A percentile compares a stretch with the other conserved stretches of the same genome.
These are phyloP conservation scores for Aporrectodea caliginosa DNA, from an alignment of 1,140 invertebrate genomes.

Conservation along the genomic window DNA sequence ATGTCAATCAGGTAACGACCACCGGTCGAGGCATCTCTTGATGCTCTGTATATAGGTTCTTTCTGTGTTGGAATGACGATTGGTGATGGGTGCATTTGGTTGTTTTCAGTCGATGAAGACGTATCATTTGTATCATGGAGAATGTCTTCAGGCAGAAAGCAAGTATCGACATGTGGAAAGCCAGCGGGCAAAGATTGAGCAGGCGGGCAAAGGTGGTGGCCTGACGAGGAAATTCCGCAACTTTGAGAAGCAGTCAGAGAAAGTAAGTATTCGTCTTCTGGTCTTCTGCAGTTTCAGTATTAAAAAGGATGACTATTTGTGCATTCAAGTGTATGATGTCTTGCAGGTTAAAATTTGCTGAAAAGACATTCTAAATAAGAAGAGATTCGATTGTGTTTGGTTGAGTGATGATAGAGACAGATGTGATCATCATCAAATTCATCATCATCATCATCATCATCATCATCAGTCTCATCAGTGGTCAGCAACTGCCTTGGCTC, in stretches of 20 bases:
- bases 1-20: no score
- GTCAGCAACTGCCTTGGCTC: no score
- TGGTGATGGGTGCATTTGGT: neutral
- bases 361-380: no score
- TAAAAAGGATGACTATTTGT: no score
- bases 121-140: conserved; percentile 74
- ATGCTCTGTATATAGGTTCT: neutral
- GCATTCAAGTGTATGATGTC: no score
- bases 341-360: no score
- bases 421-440: neutral
- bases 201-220: conserved; percentile 58
- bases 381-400: no score
- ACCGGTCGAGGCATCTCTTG: neutral
- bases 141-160: conserved; percentile 77
- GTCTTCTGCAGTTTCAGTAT: no score
- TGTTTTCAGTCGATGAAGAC: conserved; percentile 72
- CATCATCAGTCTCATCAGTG: no score
- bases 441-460: conserved; percentile 3
- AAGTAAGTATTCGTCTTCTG: conserved; percentile 57
- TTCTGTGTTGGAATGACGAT: neutral
- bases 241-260: conserved; percentile 88
- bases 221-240: conserved; percentile 77
- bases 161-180: conserved; percentile 79
- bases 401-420: no score
- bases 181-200: conserved; percentile 69